Conservation (phyloP, 2,797 vertebrate genomes). For the Glossophaga mutica region DNA sequence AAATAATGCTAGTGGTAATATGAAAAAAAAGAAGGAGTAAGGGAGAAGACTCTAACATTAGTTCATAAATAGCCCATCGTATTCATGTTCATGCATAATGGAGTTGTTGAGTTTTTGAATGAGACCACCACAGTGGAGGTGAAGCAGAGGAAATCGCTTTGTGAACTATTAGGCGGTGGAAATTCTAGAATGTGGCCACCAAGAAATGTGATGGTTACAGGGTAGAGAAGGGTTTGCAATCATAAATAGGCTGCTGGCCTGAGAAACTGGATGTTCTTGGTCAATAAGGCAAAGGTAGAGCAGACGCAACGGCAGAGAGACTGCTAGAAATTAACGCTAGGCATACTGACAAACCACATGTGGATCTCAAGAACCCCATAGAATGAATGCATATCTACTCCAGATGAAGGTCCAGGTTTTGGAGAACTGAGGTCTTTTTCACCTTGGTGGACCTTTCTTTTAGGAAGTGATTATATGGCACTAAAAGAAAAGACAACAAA, state of each 20-base stretch:
- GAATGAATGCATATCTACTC: not conserved
- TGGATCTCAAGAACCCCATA: not conserved
- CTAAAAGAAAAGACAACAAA: not conserved
- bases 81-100: not conserved
- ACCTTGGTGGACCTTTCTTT: not conserved
- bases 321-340: not conserved
- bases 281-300: not conserved
- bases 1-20: not conserved
- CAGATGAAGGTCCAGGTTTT: not conserved
- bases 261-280: not conserved
- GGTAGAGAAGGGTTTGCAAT: not conserved
- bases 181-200: not conserved
- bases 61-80: not conserved
- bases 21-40: not conserved
- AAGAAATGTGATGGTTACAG: not conserved
- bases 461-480: not conserved
- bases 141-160: not conserved
- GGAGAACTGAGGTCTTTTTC: not conserved
- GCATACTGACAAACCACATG: not conserved
- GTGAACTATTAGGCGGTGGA: not conserved
- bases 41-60: not conserved
- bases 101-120: not conserved
- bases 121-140: not conserved
- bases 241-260: not conserved
- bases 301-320: not conserved